Evolutionary conservation across 1,140 invertebrate genomes (phyloP).

Genomic region (Hycleus cichorii): DNA sequence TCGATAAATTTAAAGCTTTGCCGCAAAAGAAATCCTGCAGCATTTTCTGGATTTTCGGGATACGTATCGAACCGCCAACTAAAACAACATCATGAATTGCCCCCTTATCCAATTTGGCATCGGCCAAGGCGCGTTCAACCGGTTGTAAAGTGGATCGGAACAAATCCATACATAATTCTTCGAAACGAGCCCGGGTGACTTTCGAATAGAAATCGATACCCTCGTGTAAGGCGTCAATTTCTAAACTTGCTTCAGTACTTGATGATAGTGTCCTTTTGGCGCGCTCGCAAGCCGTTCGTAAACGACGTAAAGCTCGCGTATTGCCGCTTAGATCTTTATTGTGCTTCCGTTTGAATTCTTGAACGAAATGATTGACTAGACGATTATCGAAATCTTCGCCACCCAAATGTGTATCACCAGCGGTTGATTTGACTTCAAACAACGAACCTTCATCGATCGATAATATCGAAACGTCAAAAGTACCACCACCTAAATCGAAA

Average conservation of each 20-base stretch:
- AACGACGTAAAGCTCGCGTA: conserved; percentile 65
- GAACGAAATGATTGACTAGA: conserved; percentile 64
- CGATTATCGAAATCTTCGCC: conserved; percentile 43
- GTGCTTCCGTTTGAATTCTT: conserved; percentile 79
- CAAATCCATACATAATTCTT: conserved; percentile 81
- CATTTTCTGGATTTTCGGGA: conserved; percentile 59
- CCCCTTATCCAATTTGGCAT: conserved; percentile 68
- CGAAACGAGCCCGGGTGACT: conserved; percentile 76
- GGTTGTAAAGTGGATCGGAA: conserved; percentile 60
- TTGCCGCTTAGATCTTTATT: conserved; percentile 71
- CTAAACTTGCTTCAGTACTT: conserved; percentile 60
- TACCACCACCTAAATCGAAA: too few species aligned
- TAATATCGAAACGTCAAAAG: too few species aligned
- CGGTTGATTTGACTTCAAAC: too few species aligned
- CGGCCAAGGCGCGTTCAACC: conserved; percentile 63
- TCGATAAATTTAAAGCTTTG: conserved; percentile 60
- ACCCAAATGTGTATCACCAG: too few species aligned
- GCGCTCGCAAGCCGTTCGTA: conserved; percentile 68
- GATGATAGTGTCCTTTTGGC: conserved; percentile 61
- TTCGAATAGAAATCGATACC: conserved; percentile 81
- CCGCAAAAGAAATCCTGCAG: conserved; percentile 59
- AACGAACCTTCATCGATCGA: too few species aligned
- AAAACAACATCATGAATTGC: conserved; percentile 58
- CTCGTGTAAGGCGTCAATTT: conserved; percentile 69
- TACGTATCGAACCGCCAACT: conserved; percentile 55